phyloP scores from a whole-genome alignment of 2,888 invertebrate genomes.

The Eulithis prunata region DNA sequence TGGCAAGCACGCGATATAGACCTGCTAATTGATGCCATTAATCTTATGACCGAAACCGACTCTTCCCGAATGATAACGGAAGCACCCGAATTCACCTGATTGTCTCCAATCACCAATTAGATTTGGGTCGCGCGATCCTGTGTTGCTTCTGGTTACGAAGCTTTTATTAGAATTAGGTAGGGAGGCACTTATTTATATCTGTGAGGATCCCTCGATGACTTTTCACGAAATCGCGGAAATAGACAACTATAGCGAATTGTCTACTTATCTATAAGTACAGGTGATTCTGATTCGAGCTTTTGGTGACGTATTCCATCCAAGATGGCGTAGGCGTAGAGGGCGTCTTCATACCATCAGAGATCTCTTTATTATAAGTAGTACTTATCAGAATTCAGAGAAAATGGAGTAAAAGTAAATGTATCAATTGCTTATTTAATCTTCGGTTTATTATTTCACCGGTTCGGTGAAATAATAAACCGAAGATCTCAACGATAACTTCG shows the following conservation, averaged over 20 bases:
- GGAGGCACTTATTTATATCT: background rate
- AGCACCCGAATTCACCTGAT: slow-evolving; percentile 14
- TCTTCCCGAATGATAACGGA: slow-evolving; percentile 35
- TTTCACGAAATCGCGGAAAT: background rate
- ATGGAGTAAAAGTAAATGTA: background rate
- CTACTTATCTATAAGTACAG: too few relatives aligned
- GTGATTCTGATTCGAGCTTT: too few relatives aligned
- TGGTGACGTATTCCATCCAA: too few relatives aligned
- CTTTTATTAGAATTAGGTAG: slow-evolving; percentile 7
- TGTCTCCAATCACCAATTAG: slow-evolving; percentile 7
- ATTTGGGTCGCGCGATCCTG: background rate
- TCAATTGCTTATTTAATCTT: background rate
- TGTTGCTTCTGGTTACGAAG: slow-evolving; percentile 13
- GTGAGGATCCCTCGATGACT: slow-evolving; percentile 1
- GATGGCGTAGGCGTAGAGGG: too few relatives aligned
- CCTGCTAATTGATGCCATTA: slow-evolving; percentile 70
- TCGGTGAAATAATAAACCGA: too few relatives aligned
- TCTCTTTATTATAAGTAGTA: background rate
- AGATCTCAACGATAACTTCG: too few relatives aligned
- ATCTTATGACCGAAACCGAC: slow-evolving; percentile 67
- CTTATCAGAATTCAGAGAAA: background rate
- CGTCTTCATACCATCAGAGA: too few relatives aligned
- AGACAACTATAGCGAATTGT: background rate
- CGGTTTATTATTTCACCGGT: background rate
- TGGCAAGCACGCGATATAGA: slow-evolving; percentile 54